A percentile compares a stretch with the other conserved stretches of the same genome.
These are phyloP conservation scores for Electrona antarctica DNA, from an alignment of 2,113 vertebrate species.

Conservation along the genomic window DNA sequence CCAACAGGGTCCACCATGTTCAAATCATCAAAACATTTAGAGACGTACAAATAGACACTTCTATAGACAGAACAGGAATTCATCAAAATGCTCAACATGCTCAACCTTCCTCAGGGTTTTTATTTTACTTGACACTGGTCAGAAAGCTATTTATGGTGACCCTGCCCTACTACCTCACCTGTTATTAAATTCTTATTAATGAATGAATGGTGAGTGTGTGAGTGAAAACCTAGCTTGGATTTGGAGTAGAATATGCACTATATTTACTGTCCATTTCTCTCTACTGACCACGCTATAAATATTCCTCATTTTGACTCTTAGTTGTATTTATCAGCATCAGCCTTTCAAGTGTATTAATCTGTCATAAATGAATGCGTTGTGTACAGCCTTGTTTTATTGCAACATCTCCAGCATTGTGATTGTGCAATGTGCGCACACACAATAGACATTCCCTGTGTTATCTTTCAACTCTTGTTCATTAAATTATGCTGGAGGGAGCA, in stretches of 20 bases:
- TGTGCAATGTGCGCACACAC: too few species aligned
- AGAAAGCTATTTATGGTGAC: not conserved
- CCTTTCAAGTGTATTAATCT: slow-evolving; percentile 14
- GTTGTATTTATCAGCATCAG: not conserved
- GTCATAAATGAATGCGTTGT: not conserved
- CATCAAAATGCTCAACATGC: too few species aligned
- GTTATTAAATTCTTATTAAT: slow-evolving; percentile 39
- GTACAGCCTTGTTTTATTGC: not conserved
- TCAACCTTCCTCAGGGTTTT: slow-evolving; percentile 1
- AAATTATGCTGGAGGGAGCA: not conserved
- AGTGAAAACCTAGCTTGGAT: too few species aligned
- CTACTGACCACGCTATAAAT: not conserved
- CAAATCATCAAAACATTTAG: too few species aligned
- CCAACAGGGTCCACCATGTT: too few species aligned
- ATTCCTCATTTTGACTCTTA: not conserved
- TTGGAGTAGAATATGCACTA: not conserved
- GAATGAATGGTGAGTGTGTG: slow-evolving; percentile 20
- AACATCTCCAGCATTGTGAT: not conserved
- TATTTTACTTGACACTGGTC: not conserved
- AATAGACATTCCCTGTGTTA: not conserved
- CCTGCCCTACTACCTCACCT: slow-evolving; percentile 14
- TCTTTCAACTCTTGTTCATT: not conserved
- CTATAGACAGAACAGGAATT: too few species aligned
- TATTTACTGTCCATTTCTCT: not conserved
- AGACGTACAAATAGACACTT: too few species aligned